phyloP scores from a whole-genome alignment of 2,888 invertebrate species.

The Acronicta aceris region DNA sequence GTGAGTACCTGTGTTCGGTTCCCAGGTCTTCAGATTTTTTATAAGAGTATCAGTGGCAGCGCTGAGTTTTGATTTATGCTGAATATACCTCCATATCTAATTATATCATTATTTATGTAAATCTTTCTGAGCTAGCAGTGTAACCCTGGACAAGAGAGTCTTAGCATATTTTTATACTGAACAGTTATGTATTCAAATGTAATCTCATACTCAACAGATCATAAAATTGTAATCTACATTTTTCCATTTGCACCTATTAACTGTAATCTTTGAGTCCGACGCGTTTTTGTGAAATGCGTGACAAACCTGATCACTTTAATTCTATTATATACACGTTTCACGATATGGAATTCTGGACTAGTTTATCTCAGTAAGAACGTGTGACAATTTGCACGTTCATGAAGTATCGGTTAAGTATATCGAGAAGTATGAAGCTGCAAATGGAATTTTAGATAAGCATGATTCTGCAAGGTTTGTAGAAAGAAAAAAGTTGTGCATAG shows the following conservation, averaged over 20 bases:
- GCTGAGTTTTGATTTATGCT: too few species aligned
- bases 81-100: too few species aligned
- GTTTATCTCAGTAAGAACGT: conserved; percentile 23
- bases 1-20: too few species aligned
- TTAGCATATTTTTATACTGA: too few species aligned
- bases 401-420: conserved; percentile 12
- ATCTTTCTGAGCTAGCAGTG: too few species aligned
- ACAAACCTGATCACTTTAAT: conserved; percentile 31
- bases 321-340: conserved; percentile 7
- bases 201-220: neutral
- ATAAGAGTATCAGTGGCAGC: too few species aligned
- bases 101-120: too few species aligned
- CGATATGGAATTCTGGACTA: conserved; percentile 8
- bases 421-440: neutral
- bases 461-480: neutral
- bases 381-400: conserved; percentile 50
- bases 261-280: conserved; percentile 1
- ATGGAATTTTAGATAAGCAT: conserved; percentile 4
- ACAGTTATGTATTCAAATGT: neutral
- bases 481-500: too few species aligned
- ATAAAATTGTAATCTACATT: conserved; percentile 7
- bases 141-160: too few species aligned
- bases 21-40: too few species aligned
- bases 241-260: neutral
- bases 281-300: conserved; percentile 10